A percentile compares a stretch with the other conserved stretches of the same genome.
Conservation (phyloP, 2,888 invertebrate species). For the Magallana nippona region DNA sequence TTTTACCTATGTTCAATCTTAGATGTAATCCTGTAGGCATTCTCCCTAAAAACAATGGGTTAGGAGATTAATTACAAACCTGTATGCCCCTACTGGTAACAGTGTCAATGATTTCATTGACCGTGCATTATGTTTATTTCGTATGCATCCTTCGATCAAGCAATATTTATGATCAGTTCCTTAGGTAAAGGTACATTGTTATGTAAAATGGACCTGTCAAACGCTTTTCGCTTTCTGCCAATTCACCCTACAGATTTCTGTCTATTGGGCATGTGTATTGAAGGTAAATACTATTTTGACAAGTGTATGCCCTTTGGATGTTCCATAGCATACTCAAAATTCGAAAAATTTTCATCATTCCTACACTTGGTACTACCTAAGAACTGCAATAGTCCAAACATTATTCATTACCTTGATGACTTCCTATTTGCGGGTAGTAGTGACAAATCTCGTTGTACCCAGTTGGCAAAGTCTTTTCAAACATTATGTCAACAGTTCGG, state of each 20-base stretch:
- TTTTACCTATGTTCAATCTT: not conserved
- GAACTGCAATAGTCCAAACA: not conserved
- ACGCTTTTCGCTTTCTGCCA: slow-evolving; percentile 36
- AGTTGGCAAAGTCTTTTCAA: not conserved
- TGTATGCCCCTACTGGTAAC: slow-evolving; percentile 12
- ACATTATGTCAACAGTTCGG: slow-evolving; percentile 12
- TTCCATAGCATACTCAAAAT: slow-evolving; percentile 33
- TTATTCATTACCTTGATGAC: slow-evolving; percentile 36
- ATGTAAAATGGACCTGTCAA: slow-evolving; percentile 20
- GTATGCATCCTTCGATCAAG: slow-evolving; percentile 40
- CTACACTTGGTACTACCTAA: not conserved
- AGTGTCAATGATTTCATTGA: slow-evolving; percentile 37
- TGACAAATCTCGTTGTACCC: too few relatives aligned
- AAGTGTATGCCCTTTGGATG: slow-evolving; percentile 37
- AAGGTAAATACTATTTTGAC: slow-evolving; percentile 31
- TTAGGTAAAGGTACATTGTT: not conserved
- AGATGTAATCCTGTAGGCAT: slow-evolving; percentile 6
- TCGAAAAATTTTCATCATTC: slow-evolving; percentile 38
- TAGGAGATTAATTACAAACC: slow-evolving; percentile 22
- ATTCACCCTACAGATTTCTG: slow-evolving; percentile 22
- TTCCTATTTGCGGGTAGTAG: slow-evolving; percentile 15
- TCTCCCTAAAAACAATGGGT: slow-evolving; percentile 36
- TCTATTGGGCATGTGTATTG: slow-evolving; percentile 33
- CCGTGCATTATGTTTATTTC: not conserved
- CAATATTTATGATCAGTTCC: not conserved